These are phyloP conservation scores for Eonycteris spelaea DNA, from an alignment of 2,113 vertebrate species.

Conservation along the genomic window DNA sequence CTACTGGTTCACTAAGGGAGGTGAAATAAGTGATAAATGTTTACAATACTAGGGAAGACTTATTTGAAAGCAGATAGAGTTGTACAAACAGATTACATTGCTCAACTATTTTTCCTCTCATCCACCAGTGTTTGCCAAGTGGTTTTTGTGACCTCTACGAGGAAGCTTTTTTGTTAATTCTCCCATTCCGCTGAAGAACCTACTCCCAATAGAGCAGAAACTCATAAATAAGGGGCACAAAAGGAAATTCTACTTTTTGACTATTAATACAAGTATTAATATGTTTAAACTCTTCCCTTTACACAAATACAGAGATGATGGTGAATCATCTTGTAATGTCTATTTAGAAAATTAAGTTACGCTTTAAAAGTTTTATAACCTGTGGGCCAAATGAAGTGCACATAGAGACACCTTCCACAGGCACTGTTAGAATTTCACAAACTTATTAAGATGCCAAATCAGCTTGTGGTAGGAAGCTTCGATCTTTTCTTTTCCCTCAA, in stretches of 20 bases:
- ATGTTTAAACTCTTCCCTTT: constrained; percentile 27
- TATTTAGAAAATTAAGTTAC: constrained; percentile 9
- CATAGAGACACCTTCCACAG: background rate
- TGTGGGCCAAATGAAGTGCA: background rate
- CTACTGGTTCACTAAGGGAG: background rate
- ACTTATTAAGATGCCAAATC: background rate
- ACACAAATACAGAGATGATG: background rate
- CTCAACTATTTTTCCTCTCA: background rate
- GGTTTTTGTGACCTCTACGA: background rate
- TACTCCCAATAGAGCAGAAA: background rate
- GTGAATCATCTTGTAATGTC: constrained; percentile 5
- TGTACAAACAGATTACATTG: background rate
- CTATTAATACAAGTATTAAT: background rate
- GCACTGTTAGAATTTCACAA: constrained; percentile 35
- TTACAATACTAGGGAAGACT: background rate
- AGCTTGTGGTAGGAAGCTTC: constrained; percentile 5
- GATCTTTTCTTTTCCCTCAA: background rate
- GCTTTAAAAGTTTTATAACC: background rate
- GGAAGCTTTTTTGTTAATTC: background rate
- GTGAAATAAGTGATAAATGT: background rate
- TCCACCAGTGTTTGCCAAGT: background rate
- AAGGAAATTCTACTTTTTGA: background rate
- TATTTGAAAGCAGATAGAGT: background rate
- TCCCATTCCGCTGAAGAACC: background rate
- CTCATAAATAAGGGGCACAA: background rate